Base-by-base conservation (phyloP, 2,797 vertebrate genomes). In the Coilia nasus region DNA sequence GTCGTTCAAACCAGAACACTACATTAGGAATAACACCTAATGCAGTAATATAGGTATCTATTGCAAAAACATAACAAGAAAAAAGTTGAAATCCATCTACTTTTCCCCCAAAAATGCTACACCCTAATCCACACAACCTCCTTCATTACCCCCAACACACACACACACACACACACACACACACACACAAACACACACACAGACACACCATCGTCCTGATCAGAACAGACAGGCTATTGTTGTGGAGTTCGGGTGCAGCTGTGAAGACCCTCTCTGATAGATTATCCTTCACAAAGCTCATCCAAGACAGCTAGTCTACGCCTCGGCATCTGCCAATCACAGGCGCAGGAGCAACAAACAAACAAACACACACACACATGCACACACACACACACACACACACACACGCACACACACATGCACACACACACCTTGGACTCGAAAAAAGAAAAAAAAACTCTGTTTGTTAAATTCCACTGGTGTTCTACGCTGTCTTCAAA, bases 171-270 rank as follows among this genome's bases (percentile, higher is more conserved):
- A 81, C 31, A 23, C 21, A 67, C 89, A 90, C 89, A 46, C 82
- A 2, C 62, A 46, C 57, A 31, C 82, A 82, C 81, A 35, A 19
- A 46, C 57, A 83, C 82, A 35, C 57, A 59, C 11, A 44, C 15
- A 84, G 11, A 44, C 46, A 60, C 59, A 28, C 46, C 28, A 83
- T 23, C 88, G 83, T 84, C 80, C 85, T 28, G 64, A 67, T 67
- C 83, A 90, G 92, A 94, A 95, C 94, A 96, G 92, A 92, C 89
- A 86, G 86, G 87, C 92, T 92, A 94, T 96, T 95, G 94, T 96
- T 93, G 89, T 88, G 83, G 85, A 89, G 88, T 93, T 91, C 89
- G 92, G 91, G 91, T 91, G 91, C 94, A 95, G 94, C 95, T 95
- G 94, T 89, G 83, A 86, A 87, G 85, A 91, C 90, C 90, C 84